Base-by-base conservation (phyloP, 2,888 invertebrate species). In the Heteropelma amictum region DNA sequence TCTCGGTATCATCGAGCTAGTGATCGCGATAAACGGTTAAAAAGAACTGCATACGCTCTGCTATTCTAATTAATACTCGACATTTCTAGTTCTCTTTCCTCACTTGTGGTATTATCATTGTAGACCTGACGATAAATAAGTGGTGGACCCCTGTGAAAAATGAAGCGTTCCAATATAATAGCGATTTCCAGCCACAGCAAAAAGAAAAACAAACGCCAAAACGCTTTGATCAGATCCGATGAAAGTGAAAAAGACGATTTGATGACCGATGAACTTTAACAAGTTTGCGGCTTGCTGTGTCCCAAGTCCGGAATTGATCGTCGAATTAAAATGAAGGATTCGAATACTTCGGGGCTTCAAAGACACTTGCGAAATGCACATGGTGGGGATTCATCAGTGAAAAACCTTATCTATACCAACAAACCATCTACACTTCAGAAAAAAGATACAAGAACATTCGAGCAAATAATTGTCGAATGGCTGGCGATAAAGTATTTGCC, bases 331-430 rank as follows among this genome's bases (percentile, higher is more conserved):
- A 72, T 65, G 70, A 54, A 67, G 17, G 35, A 45, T 14, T 70
- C 67, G 26, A 77, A 73, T 19, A 72, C 70, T 10, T 54, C 54
- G 51, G 67, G 77, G n/a, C 47, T 73, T 28, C 53, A 49, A 64
- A 49, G 45, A 49, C 73, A 73, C 28, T 26, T 49, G 12, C 23
- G 26, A 49, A 49, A 49, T 28, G 28, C 33, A 17, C 60, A 70
- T 64, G 8, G 14, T 26, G 26, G 53, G 8, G 49, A 63, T 14
- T 42, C 51, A 8, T 51, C 26, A 14, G 51, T 64, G 17, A 23
- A 51, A 51, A 51, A 51, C 45, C 30, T 17, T 8, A 38, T 23
- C 26, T 38, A 26, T 23, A 49, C 23, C 28, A 26, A 14, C 2
- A 35, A 14, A 26, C 8, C 30, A 14, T 19, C 45, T 42, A 7